Percentiles rank a stretch among this genome's conserved stretches.
Evolutionary conservation across 2,797 vertebrate species (phyloP).

Genomic region (Brachyrhaphis roseni): DNA sequence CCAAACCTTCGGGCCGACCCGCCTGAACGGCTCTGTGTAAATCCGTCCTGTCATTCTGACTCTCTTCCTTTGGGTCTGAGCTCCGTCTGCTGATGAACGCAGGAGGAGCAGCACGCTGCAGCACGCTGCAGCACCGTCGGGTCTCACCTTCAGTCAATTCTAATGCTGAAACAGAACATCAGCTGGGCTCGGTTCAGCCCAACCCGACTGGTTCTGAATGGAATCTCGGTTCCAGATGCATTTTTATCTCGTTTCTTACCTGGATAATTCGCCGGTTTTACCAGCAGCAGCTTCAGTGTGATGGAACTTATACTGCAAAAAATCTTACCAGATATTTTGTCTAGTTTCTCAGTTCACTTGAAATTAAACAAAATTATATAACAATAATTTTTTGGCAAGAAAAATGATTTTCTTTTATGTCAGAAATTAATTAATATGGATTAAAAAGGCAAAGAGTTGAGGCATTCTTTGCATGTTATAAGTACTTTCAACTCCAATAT

Average conservation of each 20-base stretch:
- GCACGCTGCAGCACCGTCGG: slow-evolving; percentile 62
- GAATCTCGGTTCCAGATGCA: slow-evolving; percentile 32
- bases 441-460: too few relatives aligned
- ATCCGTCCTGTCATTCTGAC: slow-evolving; percentile 38
- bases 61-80: slow-evolving; percentile 27
- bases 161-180: slow-evolving; percentile 56
- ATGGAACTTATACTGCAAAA: neutral
- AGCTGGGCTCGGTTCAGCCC: slow-evolving; percentile 54
- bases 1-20: slow-evolving; percentile 29
- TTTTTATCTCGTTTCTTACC: neutral
- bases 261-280: neutral
- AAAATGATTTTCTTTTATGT: too few relatives aligned
- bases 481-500: too few relatives aligned
- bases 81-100: slow-evolving; percentile 44
- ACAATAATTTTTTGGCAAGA: too few relatives aligned
- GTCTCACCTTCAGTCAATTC: slow-evolving; percentile 71
- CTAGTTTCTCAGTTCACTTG: too few relatives aligned
- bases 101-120: slow-evolving; percentile 9
- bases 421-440: too few relatives aligned
- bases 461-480: too few relatives aligned
- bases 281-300: neutral
- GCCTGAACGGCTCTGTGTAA: slow-evolving; percentile 16
- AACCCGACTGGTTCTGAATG: slow-evolving; percentile 44
- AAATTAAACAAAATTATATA: too few relatives aligned
- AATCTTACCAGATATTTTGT: too few relatives aligned